Conservation (phyloP, 2,113 vertebrate genomes). For the Mormoops blainvillei region DNA sequence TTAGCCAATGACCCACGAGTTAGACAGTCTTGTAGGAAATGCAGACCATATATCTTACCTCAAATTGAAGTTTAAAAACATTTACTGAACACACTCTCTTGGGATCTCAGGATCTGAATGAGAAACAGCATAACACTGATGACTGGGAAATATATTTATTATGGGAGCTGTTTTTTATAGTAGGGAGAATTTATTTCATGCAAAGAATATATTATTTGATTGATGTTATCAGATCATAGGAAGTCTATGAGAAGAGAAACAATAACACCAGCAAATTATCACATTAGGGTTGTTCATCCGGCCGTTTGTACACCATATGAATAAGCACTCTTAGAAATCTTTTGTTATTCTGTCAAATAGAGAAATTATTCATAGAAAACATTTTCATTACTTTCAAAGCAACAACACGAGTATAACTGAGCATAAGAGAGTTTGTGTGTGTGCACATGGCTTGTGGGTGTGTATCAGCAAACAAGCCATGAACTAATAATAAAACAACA, state of each 20-base stretch:
- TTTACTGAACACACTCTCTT: neutral
- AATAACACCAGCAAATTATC: slow-evolving; percentile 27
- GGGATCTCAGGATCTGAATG: neutral
- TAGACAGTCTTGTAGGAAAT: neutral
- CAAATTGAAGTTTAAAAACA: neutral
- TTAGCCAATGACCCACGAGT: neutral
- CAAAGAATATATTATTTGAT: slow-evolving; percentile 23
- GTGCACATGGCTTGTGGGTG: neutral
- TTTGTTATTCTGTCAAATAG: neutral
- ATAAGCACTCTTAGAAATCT: neutral
- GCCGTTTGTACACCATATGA: neutral
- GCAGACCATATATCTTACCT: neutral
- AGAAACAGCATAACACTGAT: neutral
- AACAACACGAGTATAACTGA: neutral
- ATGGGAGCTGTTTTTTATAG: neutral
- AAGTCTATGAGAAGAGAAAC: slow-evolving; percentile 21
- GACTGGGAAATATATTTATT: neutral
- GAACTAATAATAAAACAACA: slow-evolving; percentile 53
- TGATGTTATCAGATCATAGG: slow-evolving; percentile 17
- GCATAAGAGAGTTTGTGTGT: neutral
- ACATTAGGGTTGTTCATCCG: slow-evolving; percentile 18
- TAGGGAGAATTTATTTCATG: slow-evolving; percentile 34
- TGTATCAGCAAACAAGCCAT: slow-evolving; percentile 30
- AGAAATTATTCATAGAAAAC: neutral
- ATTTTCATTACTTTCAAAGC: slow-evolving; percentile 32